These are phyloP conservation scores for Hemiprocne comata DNA, from an alignment of 2,113 vertebrate genomes.

Conservation along the genomic window DNA sequence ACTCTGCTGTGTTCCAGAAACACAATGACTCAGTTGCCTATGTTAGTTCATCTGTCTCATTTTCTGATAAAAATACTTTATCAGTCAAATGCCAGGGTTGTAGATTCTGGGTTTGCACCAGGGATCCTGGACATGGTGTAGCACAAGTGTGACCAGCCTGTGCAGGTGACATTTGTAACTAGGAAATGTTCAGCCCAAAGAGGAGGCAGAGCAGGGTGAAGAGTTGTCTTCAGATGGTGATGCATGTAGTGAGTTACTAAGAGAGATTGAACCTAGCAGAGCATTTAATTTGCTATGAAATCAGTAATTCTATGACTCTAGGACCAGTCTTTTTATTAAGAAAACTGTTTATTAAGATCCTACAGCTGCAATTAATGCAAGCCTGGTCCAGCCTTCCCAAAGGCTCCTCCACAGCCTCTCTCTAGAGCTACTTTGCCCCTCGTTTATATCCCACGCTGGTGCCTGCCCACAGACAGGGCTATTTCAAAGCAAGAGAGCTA, in stretches of 20 bases:
- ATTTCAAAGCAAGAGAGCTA: not conserved
- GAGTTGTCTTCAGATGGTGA: not conserved
- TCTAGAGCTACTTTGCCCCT: not conserved
- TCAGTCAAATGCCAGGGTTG: not conserved
- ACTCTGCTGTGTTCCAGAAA: not conserved
- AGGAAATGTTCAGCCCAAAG: rapidly evolving
- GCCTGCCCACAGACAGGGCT: not conserved
- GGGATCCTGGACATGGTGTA: rapidly evolving
- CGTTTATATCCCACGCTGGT: not conserved
- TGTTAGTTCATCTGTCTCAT: not conserved
- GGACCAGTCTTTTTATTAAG: not conserved
- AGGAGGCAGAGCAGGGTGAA: not conserved
- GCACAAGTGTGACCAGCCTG: rapidly evolving
- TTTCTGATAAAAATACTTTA: not conserved
- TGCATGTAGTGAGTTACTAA: rapidly evolving
- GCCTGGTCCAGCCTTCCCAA: not conserved
- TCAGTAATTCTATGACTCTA: not conserved
- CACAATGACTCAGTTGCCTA: not conserved
- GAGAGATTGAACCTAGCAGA: not conserved
- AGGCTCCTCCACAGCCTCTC: not conserved
- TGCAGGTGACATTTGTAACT: not conserved
- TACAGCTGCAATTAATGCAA: not conserved
- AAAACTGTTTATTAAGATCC: not conserved
- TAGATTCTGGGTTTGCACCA: rapidly evolving
- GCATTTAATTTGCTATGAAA: not conserved